Percentiles rank a stretch among this genome's conserved stretches.
phyloP scores from a whole-genome alignment of 2,113 vertebrate genomes.

The Crotalus viridis region DNA sequence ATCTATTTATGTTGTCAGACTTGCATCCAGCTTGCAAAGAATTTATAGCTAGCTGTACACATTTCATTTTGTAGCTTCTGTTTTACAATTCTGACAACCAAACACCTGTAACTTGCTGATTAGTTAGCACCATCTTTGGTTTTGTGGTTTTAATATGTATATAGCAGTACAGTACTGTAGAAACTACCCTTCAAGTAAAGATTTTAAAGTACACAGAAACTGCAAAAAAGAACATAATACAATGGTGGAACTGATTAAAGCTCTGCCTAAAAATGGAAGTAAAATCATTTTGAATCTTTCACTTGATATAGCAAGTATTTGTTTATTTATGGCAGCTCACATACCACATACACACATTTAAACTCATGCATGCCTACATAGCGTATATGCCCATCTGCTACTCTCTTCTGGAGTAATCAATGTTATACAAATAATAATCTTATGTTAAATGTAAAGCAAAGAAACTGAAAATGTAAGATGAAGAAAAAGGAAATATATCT shows the following conservation, averaged over 20 bases:
- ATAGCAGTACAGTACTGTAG: not conserved
- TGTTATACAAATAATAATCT: not conserved
- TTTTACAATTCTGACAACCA: not conserved
- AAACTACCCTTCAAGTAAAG: not conserved
- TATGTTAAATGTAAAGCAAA: not conserved
- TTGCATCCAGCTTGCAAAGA: not conserved
- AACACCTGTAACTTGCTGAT: not conserved
- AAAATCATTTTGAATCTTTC: not conserved
- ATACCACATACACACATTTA: not conserved
- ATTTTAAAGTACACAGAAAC: not conserved
- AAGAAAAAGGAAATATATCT: not conserved
- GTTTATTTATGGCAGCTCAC: no score
- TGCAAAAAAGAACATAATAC: not conserved
- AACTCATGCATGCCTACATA: not conserved
- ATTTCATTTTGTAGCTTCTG: not conserved
- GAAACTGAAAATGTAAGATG: not conserved
- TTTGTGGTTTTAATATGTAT: not conserved
- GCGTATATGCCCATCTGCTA: not conserved
- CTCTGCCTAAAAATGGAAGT: not conserved
- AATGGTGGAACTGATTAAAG: not conserved
- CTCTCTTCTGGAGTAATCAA: not conserved
- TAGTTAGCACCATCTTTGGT: not conserved
- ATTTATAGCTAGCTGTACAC: not conserved
- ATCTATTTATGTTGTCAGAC: not conserved
- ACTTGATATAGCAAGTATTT: not conserved